These are phyloP conservation scores for Axis porcinus DNA, from an alignment of 2,113 vertebrate genomes.

Conservation along the genomic window DNA sequence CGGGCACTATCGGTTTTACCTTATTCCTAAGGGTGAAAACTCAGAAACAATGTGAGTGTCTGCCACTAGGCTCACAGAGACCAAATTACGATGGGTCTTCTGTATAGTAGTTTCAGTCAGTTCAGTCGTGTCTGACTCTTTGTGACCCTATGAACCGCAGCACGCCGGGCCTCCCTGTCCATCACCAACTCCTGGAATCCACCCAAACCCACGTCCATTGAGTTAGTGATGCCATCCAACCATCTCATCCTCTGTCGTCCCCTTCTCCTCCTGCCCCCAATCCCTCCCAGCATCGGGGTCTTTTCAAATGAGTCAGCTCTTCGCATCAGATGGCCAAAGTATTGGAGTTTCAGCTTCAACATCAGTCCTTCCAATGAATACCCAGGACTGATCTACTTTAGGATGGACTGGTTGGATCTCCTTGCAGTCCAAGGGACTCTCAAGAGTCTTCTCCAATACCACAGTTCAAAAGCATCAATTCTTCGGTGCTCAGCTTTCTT, in stretches of 20 bases:
- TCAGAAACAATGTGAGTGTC: background rate
- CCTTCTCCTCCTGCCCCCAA: background rate
- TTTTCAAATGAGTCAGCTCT: background rate
- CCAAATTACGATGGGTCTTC: background rate
- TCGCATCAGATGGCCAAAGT: fast-evolving
- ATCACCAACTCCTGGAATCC: background rate
- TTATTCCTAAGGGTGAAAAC: background rate
- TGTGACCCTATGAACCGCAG: background rate
- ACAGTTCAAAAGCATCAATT: background rate
- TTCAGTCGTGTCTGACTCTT: background rate
- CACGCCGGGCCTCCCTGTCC: fast-evolving
- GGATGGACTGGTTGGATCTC: background rate
- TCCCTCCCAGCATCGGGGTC: background rate
- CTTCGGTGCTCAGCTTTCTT: fast-evolving
- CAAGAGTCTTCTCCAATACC: background rate
- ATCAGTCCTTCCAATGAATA: background rate
- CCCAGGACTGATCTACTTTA: background rate
- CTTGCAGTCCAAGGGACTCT: background rate
- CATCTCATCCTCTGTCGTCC: background rate
- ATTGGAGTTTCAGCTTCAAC: background rate
- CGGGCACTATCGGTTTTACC: fast-evolving
- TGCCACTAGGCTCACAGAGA: background rate
- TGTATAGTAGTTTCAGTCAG: background rate
- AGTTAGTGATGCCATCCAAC: background rate
- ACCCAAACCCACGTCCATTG: background rate